These are phyloP conservation scores for Heteromyza rotundicornis DNA, from an alignment of 2,888 invertebrate genomes.

Conservation along the genomic window DNA sequence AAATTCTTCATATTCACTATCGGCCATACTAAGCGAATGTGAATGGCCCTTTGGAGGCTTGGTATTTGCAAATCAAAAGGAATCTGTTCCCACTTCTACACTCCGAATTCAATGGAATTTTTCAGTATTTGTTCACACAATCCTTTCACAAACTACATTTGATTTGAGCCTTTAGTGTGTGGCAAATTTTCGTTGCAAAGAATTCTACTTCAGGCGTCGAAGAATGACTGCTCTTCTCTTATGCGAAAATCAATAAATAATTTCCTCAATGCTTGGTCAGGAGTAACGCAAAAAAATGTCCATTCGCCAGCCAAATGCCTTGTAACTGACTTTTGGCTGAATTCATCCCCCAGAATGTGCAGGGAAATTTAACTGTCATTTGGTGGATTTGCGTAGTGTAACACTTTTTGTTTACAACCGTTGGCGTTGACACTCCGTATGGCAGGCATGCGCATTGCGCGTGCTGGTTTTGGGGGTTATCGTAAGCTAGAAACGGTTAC, in stretches of 20 bases:
- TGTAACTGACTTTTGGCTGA: slow-evolving; percentile 28
- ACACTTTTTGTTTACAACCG: slow-evolving; percentile 49
- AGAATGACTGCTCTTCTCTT: not conserved
- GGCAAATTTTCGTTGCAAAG: not conserved
- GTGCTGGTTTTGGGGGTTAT: too few relatives aligned
- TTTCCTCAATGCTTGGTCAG: slow-evolving; percentile 39
- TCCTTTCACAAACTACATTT: not conserved
- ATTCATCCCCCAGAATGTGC: too few relatives aligned
- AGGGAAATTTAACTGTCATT: slow-evolving; percentile 43
- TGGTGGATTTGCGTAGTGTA: slow-evolving; percentile 26
- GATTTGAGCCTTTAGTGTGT: not conserved
- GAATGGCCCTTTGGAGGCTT: slow-evolving; percentile 10
- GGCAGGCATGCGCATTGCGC: slow-evolving; percentile 35
- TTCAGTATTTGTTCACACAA: too few relatives aligned
- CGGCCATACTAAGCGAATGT: slow-evolving; percentile 73
- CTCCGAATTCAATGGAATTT: not conserved
- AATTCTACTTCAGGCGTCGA: not conserved
- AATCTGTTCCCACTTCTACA: not conserved
- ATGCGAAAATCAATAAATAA: slow-evolving; percentile 55
- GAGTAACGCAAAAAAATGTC: slow-evolving; percentile 16
- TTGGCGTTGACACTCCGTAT: not conserved
- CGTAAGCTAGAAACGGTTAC: too few relatives aligned
- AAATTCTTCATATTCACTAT: slow-evolving; percentile 93
- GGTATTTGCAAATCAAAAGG: not conserved
- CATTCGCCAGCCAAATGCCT: slow-evolving; percentile 23